Evolutionary conservation across 2,113 vertebrate species (phyloP), one percentile per base, ranked within the genome.

Genomic region (Thalassoma bifasciatum): DNA sequence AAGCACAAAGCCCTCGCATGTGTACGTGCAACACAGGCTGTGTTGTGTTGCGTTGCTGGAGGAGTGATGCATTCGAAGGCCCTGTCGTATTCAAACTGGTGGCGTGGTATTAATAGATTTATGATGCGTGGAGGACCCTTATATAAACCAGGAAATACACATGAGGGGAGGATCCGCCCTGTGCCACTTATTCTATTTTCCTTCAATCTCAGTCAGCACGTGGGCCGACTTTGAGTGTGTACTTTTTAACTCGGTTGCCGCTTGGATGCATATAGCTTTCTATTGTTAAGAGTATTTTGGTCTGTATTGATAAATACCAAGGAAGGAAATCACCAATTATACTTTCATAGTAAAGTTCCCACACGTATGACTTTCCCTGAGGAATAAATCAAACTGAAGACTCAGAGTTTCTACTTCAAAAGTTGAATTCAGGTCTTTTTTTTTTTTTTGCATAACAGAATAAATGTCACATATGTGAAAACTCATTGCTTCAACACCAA

Each of bases 81-180:
- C 60, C 72, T 56, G 22, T 22, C 37, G 69, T 37, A 46, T 75
- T 79, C 74, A 82, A 13, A 69, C 17, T 24, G 49, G 42, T 53
- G 62, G 51, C 2, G 0, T 10, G 37, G 52, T 90, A 85, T 91
- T 89, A 86, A 84, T 92, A 90, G 89, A 86, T 84, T 74, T 71
- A 82, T 77, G 79, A 72, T 79, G 79, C 79, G 8, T 61, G 77
- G 26, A 68, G 75, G 76, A 81, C 30, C 81, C 59, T 83, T 79
- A 75, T 81, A 86, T 81, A 90, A 88, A 88, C 61, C 78, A 87
- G 84, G 88, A 92, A 85, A 42, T 76, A 26, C 78, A 89, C 81
- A 84, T 86, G 56, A 76, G 30, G 65, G 46, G 64, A 50, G 67
- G 61, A 60, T 81, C 75, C 77, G 70, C 80, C 77, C 64, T 47